Percentiles rank a stretch among this genome's conserved stretches.
Evolutionary conservation across 2,797 vertebrate species (phyloP).

Genomic region (Squalus acanthias): DNA sequence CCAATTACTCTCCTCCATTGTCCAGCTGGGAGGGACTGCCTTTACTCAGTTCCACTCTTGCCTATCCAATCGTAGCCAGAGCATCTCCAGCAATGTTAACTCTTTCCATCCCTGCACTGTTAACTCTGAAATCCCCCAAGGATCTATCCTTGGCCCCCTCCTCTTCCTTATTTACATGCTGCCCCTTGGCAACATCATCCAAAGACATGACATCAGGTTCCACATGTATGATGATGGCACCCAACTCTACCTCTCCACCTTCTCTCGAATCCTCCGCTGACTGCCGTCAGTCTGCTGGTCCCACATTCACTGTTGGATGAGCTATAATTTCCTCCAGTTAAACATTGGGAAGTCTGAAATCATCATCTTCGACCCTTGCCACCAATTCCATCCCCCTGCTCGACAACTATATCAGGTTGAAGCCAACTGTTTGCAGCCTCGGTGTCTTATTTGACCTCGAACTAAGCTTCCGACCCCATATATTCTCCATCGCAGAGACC

Average conservation of each 20-base stretch:
- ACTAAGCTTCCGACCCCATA: neutral
- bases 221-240: neutral
- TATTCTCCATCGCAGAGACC: neutral
- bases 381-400: neutral
- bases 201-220: neutral
- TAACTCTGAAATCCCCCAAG: no score
- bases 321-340: neutral
- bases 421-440: neutral
- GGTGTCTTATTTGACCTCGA: neutral
- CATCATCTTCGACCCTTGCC: neutral
- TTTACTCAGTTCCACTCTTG: neutral
- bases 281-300: neutral
- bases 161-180: neutral
- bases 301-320: neutral
- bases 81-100: neutral
- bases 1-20: neutral
- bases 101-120: neutral
- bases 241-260: neutral
- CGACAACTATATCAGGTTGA: neutral
- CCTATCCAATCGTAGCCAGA: neutral
- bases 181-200: neutral
- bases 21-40: neutral
- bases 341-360: neutral
- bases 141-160: no score
- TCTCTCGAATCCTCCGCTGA: neutral